phyloP scores from a whole-genome alignment of 2,888 invertebrate genomes.

The Uropetala carovei region DNA sequence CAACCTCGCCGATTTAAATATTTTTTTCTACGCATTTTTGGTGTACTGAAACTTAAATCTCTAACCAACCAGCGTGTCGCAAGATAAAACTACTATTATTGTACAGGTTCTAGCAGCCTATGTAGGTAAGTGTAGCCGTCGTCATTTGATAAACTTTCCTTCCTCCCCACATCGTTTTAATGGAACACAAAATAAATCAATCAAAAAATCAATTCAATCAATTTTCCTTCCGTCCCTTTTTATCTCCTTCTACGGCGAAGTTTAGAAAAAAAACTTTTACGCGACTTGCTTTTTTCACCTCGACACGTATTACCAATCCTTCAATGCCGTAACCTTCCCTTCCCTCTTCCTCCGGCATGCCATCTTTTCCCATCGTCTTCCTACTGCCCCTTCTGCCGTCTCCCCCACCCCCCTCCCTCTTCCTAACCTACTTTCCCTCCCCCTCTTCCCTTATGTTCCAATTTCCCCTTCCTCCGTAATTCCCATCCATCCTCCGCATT shows the following conservation, averaged over 20 bases:
- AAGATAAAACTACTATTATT: neutral
- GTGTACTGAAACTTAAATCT: neutral
- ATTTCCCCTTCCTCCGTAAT: neutral
- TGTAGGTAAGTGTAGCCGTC: neutral
- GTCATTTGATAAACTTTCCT: neutral
- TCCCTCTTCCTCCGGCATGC: no score
- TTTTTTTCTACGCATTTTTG: no score
- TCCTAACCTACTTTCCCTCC: neutral
- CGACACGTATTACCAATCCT: constrained; percentile 7
- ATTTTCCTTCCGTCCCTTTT: neutral
- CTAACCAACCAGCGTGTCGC: neutral
- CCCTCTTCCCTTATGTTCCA: neutral
- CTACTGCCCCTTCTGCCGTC: neutral
- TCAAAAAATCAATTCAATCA: constrained; percentile 4
- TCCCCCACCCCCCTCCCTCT: neutral
- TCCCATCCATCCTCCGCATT: no score
- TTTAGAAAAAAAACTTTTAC: neutral
- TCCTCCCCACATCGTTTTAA: neutral
- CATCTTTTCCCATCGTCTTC: neutral
- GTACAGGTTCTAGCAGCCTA: no score
- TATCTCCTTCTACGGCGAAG: neutral
- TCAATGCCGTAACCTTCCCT: neutral
- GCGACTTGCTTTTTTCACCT: neutral
- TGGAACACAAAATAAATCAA: neutral
- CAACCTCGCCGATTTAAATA: no score